phyloP scores from a whole-genome alignment of 2,113 vertebrate species.

The Perca fluviatilis region DNA sequence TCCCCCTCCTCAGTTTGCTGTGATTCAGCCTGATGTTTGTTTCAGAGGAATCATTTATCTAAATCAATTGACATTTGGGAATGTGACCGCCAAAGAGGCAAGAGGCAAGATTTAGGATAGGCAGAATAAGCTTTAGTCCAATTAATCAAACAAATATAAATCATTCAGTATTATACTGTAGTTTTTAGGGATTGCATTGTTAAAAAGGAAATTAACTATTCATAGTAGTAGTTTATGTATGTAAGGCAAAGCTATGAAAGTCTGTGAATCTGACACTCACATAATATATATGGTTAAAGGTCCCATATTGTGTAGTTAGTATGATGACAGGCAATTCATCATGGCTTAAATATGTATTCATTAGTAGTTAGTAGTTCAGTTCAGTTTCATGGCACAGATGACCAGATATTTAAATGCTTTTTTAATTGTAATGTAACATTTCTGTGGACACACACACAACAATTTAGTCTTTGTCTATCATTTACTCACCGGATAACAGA shows the following conservation, averaged over 20 bases:
- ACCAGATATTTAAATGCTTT: background rate
- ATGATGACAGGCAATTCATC: background rate
- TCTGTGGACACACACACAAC: background rate
- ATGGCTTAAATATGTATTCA: background rate
- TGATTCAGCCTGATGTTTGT: conserved; percentile 40
- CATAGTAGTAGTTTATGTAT: background rate
- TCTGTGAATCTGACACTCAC: background rate
- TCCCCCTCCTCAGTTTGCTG: conserved; percentile 12
- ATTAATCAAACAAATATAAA: background rate
- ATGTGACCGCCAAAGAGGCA: background rate
- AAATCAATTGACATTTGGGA: conserved; percentile 21
- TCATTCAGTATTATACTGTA: background rate
- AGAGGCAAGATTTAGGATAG: background rate
- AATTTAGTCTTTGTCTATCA: too few species aligned
- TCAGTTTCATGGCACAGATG: background rate
- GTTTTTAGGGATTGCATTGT: background rate
- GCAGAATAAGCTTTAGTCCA: background rate
- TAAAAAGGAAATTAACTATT: background rate
- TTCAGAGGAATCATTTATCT: conserved; percentile 36
- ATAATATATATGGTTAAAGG: background rate
- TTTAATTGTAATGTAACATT: conserved; percentile 12
- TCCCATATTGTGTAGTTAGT: too few species aligned
- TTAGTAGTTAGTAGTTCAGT: background rate
- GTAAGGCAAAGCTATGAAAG: background rate
- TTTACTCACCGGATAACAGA: background rate